Evolutionary conservation across 2,888 invertebrate genomes (phyloP).

Genomic region (Trichogramma dendrolimi): DNA sequence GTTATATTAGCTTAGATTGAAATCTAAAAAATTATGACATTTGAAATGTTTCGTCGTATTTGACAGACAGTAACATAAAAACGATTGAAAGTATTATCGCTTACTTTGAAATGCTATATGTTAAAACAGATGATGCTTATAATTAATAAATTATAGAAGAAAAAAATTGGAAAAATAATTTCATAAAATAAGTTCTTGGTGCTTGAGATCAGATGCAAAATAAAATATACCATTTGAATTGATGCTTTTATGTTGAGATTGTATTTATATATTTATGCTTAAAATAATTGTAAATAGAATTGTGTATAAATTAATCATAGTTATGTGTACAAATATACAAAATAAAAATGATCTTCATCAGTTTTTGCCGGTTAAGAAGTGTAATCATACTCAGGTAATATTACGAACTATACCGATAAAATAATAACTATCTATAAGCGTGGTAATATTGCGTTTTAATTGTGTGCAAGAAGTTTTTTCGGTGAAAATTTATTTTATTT

Average conservation of each 20-base stretch:
- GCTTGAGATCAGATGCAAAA: constrained; percentile 24
- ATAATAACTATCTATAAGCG: too few species aligned
- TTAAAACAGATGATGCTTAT: neutral
- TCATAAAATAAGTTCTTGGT: constrained; percentile 8
- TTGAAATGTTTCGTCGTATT: too few species aligned
- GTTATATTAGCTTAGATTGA: too few species aligned
- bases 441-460: too few species aligned
- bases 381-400: too few species aligned
- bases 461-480: too few species aligned
- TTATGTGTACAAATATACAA: constrained; percentile 43
- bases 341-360: too few species aligned
- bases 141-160: neutral
- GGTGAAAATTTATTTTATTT: constrained; percentile 11
- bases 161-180: neutral
- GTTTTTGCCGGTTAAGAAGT: too few species aligned
- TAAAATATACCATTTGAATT: constrained; percentile 15
- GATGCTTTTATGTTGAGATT: constrained; percentile 14
- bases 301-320: constrained; percentile 42
- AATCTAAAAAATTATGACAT: too few species aligned
- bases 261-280: constrained; percentile 35
- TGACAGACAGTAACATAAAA: constrained; percentile 26
- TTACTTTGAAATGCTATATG: constrained; percentile 43
- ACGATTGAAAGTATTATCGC: constrained; percentile 50
- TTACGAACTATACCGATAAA: too few species aligned
- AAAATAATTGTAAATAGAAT: constrained; percentile 32